Base-by-base conservation (phyloP, 1,140 invertebrate genomes). In the Lordiphosa clarofinis region DNA sequence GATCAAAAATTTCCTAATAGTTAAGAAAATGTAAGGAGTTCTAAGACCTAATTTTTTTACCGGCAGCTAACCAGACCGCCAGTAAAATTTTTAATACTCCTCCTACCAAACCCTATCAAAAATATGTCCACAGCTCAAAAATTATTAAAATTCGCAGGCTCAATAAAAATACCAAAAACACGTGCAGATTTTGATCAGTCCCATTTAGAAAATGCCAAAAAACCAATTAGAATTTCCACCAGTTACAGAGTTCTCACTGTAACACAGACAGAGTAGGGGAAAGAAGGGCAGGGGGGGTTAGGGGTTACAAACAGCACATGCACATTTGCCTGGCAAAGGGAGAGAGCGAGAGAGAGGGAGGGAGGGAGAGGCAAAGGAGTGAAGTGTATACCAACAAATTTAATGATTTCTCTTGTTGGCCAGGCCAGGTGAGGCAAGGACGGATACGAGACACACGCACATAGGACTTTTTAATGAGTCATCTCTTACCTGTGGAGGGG, bases 361-460 rank as follows among this genome's bases (percentile, higher is more conserved):
- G 35, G 42, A 48, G 43, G 50, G 43, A 69, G 58, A 65, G 56
- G 67, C 67, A 76, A 73, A 73, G 57, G 68, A 67, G 74, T 82
- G 81, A 61, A 67, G 74, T 82, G 81, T 82, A 86, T 86, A 86
- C 74, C 72, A 86, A 86, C 72, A 86, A 86, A 81, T 81, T 86
- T 86, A 86, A 86, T 86, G 64, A 86, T 86, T 86, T 75, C 72
- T 73, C 67, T 15, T 68, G 36, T 50, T 43, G 28, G 44, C 46
- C 11, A 24, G 66, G 21, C 67, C 70, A 86, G 63, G 73, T 86
- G 73, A 60, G 33, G 55, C 55, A 53, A 63, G 53, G 50, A 56
- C 31, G 49, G 37, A 21, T 39, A 52, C 49, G 19, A 24, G 28
- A 64, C 9, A 15, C 40, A 39, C 11, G 33, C 1, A 21, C 52